Conservation (phyloP, 2,113 vertebrate species). For the Malurus alboscapulatus region DNA sequence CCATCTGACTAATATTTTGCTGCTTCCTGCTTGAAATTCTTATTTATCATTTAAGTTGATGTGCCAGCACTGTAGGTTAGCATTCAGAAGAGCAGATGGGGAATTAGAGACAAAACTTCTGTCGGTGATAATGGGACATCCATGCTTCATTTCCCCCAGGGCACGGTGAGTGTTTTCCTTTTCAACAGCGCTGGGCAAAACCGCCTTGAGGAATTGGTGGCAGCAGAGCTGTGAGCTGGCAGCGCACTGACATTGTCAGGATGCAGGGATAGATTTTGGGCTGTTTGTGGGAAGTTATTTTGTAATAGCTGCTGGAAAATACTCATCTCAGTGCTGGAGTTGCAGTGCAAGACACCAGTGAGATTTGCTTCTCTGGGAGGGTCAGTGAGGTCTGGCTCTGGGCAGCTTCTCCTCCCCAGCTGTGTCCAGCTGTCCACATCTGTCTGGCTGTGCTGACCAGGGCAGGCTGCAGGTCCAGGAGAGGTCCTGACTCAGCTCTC, state of each 20-base stretch:
- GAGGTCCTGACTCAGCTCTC: background rate
- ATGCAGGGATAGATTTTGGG: background rate
- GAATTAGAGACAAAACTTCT: constrained; percentile 56
- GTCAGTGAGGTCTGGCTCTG: background rate
- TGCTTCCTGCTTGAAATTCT: constrained; percentile 1
- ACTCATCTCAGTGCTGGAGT: background rate
- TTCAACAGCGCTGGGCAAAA: background rate
- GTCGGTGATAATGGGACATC: constrained; percentile 29
- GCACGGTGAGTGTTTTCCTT: constrained; percentile 1
- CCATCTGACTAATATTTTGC: constrained; percentile 29
- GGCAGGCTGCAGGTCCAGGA: background rate
- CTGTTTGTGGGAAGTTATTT: background rate
- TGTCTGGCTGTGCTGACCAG: background rate
- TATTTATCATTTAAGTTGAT: constrained; percentile 22
- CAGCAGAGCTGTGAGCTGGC: background rate
- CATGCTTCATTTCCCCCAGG: constrained; percentile 22
- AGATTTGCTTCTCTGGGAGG: background rate
- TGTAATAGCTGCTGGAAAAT: background rate
- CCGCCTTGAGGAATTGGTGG: background rate
- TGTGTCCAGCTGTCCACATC: background rate
- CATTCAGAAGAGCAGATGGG: constrained; percentile 38
- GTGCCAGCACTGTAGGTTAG: constrained; percentile 8
- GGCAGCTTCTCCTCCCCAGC: background rate
- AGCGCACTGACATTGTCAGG: background rate
- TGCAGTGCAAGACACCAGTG: background rate